phyloP scores from a whole-genome alignment of 1,140 invertebrate species.

The Drosophila nigromelanica region DNA sequence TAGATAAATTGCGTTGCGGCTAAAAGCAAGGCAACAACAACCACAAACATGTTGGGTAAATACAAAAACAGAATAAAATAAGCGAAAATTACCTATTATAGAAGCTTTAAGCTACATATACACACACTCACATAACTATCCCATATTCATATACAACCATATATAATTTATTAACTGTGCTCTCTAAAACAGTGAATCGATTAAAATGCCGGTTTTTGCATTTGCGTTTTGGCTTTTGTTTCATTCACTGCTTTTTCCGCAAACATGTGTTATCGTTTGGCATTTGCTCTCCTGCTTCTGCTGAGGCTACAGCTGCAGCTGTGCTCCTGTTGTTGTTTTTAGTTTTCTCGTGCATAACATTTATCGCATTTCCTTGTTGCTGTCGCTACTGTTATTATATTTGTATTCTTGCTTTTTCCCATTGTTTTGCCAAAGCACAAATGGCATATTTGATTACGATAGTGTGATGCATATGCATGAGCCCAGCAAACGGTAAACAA shows the following conservation, averaged over 20 bases:
- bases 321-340: slow-evolving; percentile 18
- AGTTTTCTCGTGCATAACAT: slow-evolving; percentile 10
- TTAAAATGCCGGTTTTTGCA: slow-evolving; percentile 74
- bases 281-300: slow-evolving; percentile 21
- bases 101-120: slow-evolving; percentile 24
- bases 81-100: slow-evolving; percentile 34
- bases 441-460: slow-evolving; percentile 22
- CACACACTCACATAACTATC: slow-evolving; percentile 4
- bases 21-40: slow-evolving; percentile 53
- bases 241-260: slow-evolving; percentile 51
- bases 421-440: slow-evolving; percentile 17
- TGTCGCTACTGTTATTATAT: slow-evolving; percentile 18
- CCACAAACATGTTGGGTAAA: slow-evolving; percentile 78
- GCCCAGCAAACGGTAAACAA: slow-evolving; percentile 43
- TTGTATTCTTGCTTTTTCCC: slow-evolving; percentile 24
- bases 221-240: slow-evolving; percentile 56
- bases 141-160: slow-evolving; percentile 4
- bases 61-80: slow-evolving; percentile 44
- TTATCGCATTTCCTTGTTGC: slow-evolving; percentile 41
- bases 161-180: slow-evolving; percentile 25
- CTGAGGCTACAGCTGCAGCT: neutral
- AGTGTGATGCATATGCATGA: slow-evolving; percentile 40
- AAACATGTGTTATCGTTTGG: slow-evolving; percentile 21
- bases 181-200: slow-evolving; percentile 32
- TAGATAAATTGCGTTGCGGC: slow-evolving; percentile 81